Evolutionary conservation across 1,140 invertebrate species (phyloP).

Genomic region (Aphaenogaster rudis): DNA sequence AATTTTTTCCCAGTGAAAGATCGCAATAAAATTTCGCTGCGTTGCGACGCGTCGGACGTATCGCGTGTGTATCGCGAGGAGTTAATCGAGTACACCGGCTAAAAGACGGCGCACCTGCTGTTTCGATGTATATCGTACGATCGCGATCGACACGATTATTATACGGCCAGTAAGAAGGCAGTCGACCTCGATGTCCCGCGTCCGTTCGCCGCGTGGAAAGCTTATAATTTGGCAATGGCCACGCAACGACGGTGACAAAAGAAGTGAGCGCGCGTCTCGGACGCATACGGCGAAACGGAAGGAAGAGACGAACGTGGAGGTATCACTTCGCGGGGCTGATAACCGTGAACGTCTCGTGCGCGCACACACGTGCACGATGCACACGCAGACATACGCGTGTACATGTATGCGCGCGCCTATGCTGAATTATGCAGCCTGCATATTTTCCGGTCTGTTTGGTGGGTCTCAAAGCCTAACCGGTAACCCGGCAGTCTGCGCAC

Average conservation of each 20-base stretch:
- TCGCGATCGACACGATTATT: slow-evolving; percentile 36
- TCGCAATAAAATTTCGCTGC: slow-evolving; percentile 3
- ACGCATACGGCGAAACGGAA: slow-evolving; percentile 69
- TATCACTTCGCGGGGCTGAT: slow-evolving; percentile 58
- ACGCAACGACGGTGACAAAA: slow-evolving; percentile 29
- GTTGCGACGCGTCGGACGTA: background rate
- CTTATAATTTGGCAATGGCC: slow-evolving; percentile 79
- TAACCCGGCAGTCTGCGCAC: slow-evolving; percentile 78
- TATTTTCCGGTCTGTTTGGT: slow-evolving; percentile 87
- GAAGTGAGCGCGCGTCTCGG: slow-evolving; percentile 52
- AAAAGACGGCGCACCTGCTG: slow-evolving; percentile 36
- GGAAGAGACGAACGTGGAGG: slow-evolving; percentile 52
- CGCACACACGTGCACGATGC: background rate
- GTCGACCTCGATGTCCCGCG: slow-evolving; percentile 78
- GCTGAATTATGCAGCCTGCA: slow-evolving; percentile 86
- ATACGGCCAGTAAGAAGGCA: slow-evolving; percentile 58
- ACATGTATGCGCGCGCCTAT: slow-evolving; percentile 70
- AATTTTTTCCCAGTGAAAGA: background rate
- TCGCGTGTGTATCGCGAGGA: slow-evolving; percentile 17
- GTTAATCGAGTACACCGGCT: slow-evolving; percentile 28
- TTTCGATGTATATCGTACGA: slow-evolving; percentile 18
- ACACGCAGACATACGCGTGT: slow-evolving; percentile 32
- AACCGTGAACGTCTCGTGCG: slow-evolving; percentile 61
- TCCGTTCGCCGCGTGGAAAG: slow-evolving; percentile 71
- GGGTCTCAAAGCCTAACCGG: slow-evolving; percentile 85